Base-by-base conservation (phyloP, 2,888 invertebrate species). In the Tetranychus piercei region DNA sequence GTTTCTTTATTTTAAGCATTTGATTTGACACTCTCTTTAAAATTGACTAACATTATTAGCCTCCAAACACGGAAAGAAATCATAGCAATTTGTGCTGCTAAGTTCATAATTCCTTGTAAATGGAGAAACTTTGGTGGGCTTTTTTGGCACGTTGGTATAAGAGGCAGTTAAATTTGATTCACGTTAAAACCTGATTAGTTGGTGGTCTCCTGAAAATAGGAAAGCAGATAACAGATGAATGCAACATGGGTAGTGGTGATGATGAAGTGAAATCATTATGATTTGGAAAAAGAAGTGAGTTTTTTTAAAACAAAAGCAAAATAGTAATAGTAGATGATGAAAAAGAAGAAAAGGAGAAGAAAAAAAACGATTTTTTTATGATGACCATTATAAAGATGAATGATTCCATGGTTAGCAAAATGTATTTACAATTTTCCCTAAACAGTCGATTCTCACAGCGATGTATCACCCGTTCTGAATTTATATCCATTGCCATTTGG, bases 391-490 rank as follows among this genome's bases (percentile, higher is more conserved):
- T 55, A 15, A 55, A 9, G 55, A 55, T 55, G 55, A 55, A 55
- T 15, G 55, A 55, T 55, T 55, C 15, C 11, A 55, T 9, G 15
- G 55, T 55, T 55, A 55, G 55, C 55, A 55, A 55, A 55, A 15
- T 55, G 9, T 55, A 55, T 55, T 9, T 55, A 55, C 55, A 55
- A 55, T 55, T 9, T 3, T 55, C 15, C 55, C 55, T 55, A 55
- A 15, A 15, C 55, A 15, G 15, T 55, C 15, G 55, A 55, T 20
- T 69, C 55, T 55, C 73, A 73, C 64, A 73, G 65, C n/a, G 73
- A 73, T 11, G 73, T 65, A 55, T 73, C 73, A 6, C 65, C 73
- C 44, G n/a, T 73, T 55, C 64, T 45, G 23, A 44, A 34, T 64
- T 55, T 73, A 20, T 71, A 71, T 23, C 71, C 71, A 71, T 71